Evolutionary conservation across 2,888 invertebrate genomes (phyloP), one percentile per base, ranked within the genome.

Genomic region (Sesia apiformis): DNA sequence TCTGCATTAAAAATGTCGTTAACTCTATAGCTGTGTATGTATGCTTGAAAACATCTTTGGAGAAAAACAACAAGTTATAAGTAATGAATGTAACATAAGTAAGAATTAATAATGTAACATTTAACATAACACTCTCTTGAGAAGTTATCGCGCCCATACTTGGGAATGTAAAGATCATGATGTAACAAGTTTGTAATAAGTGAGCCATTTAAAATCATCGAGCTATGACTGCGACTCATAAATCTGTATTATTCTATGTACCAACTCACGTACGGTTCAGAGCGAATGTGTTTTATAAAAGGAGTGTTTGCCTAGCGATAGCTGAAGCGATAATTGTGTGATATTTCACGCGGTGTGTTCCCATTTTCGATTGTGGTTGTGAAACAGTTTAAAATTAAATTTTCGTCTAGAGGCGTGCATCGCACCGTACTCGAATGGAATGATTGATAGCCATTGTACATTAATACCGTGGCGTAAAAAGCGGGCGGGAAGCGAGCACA

Each of bases 391-490:
- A 62, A 68, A 67, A 67, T 70, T 69, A 57, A 67, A 67, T 65
- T 67, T 71, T 68, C 63, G 51, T 70, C 61, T 56, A 56, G 55
- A 60, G 62, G 61, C 66, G 62, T 59, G 63, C 60, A 64, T 64
- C 58, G 64, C 62, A 58, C 62, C 59, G 55, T 65, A 61, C 64
- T 67, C 63, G 63, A 66, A 66, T 67, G 62, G 56, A 64, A 71
- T 75, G 72, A 74, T 74, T 74, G 71, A 75, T 73, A 59, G 58
- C 62, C 52, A 56, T 57, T 61, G 57, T 61, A 60, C 57, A 60
- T 56, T 56, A 56, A 53, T 39, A 49, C 40, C 41, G 53, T 54
- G 51, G 53, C 51, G 46, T 53, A 63, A 58, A 55, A 52, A 23
- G 62, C 49, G 54, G 60, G 66, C 64, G 61, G 6, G 23, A 4